These are phyloP conservation scores for Ormyrus thymus DNA, from an alignment of 2,888 invertebrate genomes.

Conservation along the genomic window DNA sequence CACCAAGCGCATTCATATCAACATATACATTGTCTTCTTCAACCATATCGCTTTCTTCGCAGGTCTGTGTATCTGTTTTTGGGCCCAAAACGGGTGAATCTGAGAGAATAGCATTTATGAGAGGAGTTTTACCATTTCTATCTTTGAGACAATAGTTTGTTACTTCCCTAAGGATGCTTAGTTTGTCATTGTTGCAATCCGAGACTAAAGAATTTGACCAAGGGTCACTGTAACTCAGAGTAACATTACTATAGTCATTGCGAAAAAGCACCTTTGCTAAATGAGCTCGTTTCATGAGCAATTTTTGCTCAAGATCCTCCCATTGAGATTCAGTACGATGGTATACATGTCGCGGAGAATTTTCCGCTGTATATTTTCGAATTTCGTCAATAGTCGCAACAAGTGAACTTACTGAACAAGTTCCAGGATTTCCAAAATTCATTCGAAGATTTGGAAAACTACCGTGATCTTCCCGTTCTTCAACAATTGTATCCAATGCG, in stretches of 20 bases:
- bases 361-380: slow-evolving; percentile 77
- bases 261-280: slow-evolving; percentile 63
- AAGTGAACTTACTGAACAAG: slow-evolving; percentile 77
- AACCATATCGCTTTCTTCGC: slow-evolving; percentile 29
- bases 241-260: slow-evolving; percentile 60
- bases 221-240: slow-evolving; percentile 33
- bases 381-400: slow-evolving; percentile 82
- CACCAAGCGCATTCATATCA: slow-evolving; percentile 66
- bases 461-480: slow-evolving; percentile 77
- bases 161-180: slow-evolving; percentile 59
- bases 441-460: slow-evolving; percentile 69
- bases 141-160: slow-evolving; percentile 61
- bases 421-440: slow-evolving; percentile 50
- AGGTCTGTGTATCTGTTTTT: slow-evolving; percentile 56
- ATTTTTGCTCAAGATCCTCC: slow-evolving; percentile 67
- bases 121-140: slow-evolving; percentile 62
- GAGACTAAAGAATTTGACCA: slow-evolving; percentile 19
- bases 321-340: slow-evolving; percentile 77
- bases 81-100: slow-evolving; percentile 67
- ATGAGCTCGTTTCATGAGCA: slow-evolving; percentile 59
- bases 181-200: slow-evolving; percentile 32
- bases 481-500: slow-evolving; percentile 75
- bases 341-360: slow-evolving; percentile 78
- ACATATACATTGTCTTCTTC: slow-evolving; percentile 67
- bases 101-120: slow-evolving; percentile 68